phyloP scores from a whole-genome alignment of 64 coral and sea anemone species.

The Montipora foliosa region DNA sequence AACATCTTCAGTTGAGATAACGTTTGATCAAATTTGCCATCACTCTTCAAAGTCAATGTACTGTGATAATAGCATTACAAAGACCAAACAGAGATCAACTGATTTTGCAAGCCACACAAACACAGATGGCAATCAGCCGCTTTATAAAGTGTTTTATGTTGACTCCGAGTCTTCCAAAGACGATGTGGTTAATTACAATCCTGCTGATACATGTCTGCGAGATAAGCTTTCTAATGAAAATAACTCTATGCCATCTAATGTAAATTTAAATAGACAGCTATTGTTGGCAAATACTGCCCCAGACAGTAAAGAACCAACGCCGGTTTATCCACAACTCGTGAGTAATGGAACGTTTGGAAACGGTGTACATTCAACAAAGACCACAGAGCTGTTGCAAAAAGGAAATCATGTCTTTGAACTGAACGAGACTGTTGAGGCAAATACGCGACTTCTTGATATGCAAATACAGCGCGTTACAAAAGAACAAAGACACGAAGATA shows the following conservation, averaged over 20 bases:
- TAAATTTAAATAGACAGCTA: neutral
- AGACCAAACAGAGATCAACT: slow-evolving; percentile 8
- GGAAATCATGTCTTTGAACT: slow-evolving; percentile 53
- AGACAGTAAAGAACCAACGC: neutral
- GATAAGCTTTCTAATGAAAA: neutral
- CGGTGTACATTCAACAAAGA: slow-evolving; percentile 46
- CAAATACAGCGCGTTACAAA: slow-evolving; percentile 32
- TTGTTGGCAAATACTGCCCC: neutral
- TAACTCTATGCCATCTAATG: slow-evolving; percentile 11
- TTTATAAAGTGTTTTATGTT: slow-evolving; percentile 16
- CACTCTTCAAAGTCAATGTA: slow-evolving; percentile 33
- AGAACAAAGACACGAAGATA: neutral
- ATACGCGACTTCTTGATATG: slow-evolving; percentile 53
- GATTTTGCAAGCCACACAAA: neutral
- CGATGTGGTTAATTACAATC: slow-evolving; percentile 4
- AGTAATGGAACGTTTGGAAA: slow-evolving; percentile 29
- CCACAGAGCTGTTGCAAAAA: slow-evolving; percentile 18
- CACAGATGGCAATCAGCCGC: neutral
- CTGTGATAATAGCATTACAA: neutral
- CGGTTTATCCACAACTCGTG: slow-evolving; percentile 17
- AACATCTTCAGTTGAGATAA: slow-evolving; percentile 28
- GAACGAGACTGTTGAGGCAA: slow-evolving; percentile 27
- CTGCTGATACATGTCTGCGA: neutral
- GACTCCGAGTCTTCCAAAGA: slow-evolving; percentile 1
- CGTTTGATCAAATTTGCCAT: slow-evolving; percentile 28